A percentile compares a stretch with the other conserved stretches of the same genome.
These are phyloP conservation scores for Lucilia cuprina DNA, from an alignment of 1,140 invertebrate species.

Conservation along the genomic window DNA sequence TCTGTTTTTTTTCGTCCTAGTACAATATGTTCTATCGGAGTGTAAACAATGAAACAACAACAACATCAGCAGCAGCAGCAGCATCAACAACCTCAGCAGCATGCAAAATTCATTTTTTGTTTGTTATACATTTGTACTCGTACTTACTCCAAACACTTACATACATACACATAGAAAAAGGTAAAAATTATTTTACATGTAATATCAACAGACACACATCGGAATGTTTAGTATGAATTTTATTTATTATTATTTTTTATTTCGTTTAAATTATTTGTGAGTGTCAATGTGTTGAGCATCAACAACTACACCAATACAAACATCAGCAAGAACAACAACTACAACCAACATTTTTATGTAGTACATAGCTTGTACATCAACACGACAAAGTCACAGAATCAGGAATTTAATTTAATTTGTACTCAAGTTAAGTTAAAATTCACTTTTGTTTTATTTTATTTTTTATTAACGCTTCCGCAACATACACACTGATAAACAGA, in stretches of 20 bases:
- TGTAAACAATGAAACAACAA: background rate
- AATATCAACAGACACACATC: background rate
- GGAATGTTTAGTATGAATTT: background rate
- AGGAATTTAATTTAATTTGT: slow-evolving; percentile 40
- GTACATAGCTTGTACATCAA: background rate
- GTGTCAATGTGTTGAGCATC: background rate
- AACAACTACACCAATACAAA: background rate
- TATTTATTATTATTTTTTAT: background rate
- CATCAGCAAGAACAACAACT: background rate
- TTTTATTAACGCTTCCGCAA: slow-evolving; percentile 8
- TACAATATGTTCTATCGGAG: background rate
- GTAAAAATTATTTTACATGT: background rate
- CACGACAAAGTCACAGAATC: background rate
- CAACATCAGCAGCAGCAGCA: background rate
- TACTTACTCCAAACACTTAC: background rate
- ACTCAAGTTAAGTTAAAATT: slow-evolving; percentile 36
- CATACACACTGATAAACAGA: no score
- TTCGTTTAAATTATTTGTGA: background rate
- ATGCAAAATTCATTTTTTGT: background rate
- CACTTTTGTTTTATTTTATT: slow-evolving; percentile 30
- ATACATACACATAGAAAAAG: background rate
- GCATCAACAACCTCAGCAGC: background rate
- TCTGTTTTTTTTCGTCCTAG: background rate
- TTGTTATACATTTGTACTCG: background rate
- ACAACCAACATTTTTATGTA: background rate